Percentiles rank a stretch among this genome's conserved stretches.
Evolutionary conservation across 2,888 invertebrate species (phyloP).

Genomic region (Euproctis similis): DNA sequence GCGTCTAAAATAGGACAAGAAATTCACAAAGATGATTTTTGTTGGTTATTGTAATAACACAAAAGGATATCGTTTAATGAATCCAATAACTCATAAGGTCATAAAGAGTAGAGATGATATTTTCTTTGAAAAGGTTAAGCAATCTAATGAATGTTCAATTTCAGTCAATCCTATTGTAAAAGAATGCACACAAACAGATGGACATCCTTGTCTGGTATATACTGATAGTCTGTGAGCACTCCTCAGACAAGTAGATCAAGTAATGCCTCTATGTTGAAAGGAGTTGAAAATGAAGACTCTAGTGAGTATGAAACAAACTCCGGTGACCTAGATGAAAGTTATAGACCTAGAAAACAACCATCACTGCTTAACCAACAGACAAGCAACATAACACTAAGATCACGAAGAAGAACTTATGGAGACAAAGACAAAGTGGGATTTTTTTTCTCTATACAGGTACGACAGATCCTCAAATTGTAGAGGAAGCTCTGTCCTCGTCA

Average conservation of each 20-base stretch:
- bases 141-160: too few relatives aligned
- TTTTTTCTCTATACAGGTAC: background rate
- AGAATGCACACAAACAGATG: too few relatives aligned
- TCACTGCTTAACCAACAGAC: background rate
- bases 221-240: background rate
- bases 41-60: too few relatives aligned
- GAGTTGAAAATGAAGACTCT: background rate
- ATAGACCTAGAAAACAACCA: background rate
- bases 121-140: conserved; percentile 2
- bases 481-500: background rate
- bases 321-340: too few relatives aligned
- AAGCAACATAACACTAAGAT: background rate
- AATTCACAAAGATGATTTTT: too few relatives aligned
- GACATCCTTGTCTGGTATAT: too few relatives aligned
- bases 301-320: conserved; percentile 1
- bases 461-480: background rate
- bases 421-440: background rate
- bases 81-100: background rate
- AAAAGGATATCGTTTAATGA: too few relatives aligned
- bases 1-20: conserved; percentile 3
- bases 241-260: background rate
- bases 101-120: background rate
- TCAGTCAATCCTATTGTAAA: too few relatives aligned
- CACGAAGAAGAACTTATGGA: background rate
- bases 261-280: background rate